phyloP scores from a whole-genome alignment of 2,888 invertebrate genomes.

The Aporophyla nigra region DNA sequence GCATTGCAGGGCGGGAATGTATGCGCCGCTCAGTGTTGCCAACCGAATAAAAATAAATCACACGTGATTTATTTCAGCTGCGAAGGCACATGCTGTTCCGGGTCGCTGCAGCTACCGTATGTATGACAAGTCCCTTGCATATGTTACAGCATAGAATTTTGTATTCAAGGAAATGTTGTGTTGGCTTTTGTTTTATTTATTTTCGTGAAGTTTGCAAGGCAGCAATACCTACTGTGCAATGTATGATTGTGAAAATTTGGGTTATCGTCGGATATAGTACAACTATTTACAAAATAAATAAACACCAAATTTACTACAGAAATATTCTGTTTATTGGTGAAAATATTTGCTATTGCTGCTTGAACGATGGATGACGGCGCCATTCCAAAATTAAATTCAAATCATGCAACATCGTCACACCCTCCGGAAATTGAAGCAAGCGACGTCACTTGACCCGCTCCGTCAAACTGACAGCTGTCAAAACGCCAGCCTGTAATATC shows the following conservation, averaged over 20 bases:
- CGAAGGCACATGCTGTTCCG: conserved; percentile 79
- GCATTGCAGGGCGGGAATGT: conserved; percentile 76
- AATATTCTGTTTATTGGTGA: neutral
- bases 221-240: conserved; percentile 12
- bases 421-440: conserved; percentile 87
- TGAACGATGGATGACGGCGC: conserved; percentile 67
- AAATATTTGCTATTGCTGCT: conserved; percentile 8
- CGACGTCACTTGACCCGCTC: conserved; percentile 84
- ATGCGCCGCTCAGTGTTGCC: conserved; percentile 81
- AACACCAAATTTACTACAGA: neutral
- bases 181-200: conserved; percentile 60
- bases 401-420: conserved; percentile 77
- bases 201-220: conserved; percentile 32
- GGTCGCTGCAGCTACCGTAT: conserved; percentile 74
- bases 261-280: neutral
- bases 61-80: conserved; percentile 86
- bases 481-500: conserved; percentile 76
- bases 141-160: conserved; percentile 70
- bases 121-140: conserved; percentile 75
- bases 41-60: conserved; percentile 90
- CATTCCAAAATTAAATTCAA: conserved; percentile 84
- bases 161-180: conserved; percentile 67
- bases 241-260: neutral
- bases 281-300: neutral
- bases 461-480: conserved; percentile 86